Conservation (phyloP, 2,797 vertebrate genomes). For the Morus bassanus region DNA sequence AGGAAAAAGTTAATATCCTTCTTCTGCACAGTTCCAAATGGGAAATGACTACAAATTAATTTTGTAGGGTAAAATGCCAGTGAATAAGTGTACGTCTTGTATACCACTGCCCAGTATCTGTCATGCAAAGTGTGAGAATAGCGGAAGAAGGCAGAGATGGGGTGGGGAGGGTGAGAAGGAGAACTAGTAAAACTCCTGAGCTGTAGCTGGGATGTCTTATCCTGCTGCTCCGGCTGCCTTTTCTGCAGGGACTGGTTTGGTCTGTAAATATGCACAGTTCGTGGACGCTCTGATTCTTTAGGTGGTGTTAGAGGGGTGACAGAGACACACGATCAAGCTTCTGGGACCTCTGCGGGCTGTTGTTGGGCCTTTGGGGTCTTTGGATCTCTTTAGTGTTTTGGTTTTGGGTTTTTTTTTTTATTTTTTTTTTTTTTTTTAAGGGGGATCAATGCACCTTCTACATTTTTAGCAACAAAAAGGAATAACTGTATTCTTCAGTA, state of each 20-base stretch:
- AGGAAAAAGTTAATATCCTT: not conserved
- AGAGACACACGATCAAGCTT: not conserved
- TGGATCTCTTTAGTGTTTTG: not conserved
- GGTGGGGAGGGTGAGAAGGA: not conserved
- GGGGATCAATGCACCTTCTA: not conserved
- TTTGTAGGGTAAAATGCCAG: not conserved
- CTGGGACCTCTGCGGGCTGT: not conserved
- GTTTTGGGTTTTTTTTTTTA: no score
- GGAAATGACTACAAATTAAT: not conserved
- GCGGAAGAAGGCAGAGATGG: not conserved
- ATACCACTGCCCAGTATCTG: not conserved
- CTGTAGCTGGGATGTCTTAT: not conserved
- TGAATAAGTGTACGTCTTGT: not conserved
- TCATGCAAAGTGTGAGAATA: fast-evolving
- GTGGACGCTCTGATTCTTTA: not conserved
- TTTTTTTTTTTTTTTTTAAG: not conserved
- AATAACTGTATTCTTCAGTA: not conserved
- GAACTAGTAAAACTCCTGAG: not conserved
- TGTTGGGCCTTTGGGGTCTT: not conserved
- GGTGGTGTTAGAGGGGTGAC: not conserved
- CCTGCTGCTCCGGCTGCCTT: not conserved
- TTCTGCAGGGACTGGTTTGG: not conserved
- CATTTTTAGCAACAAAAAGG: not conserved
- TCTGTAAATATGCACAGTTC: fast-evolving
- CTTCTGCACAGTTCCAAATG: not conserved